Evolutionary conservation across 2,797 vertebrate species (phyloP), one percentile per base, ranked within the genome.

Genomic region (Apogon talboti): DNA sequence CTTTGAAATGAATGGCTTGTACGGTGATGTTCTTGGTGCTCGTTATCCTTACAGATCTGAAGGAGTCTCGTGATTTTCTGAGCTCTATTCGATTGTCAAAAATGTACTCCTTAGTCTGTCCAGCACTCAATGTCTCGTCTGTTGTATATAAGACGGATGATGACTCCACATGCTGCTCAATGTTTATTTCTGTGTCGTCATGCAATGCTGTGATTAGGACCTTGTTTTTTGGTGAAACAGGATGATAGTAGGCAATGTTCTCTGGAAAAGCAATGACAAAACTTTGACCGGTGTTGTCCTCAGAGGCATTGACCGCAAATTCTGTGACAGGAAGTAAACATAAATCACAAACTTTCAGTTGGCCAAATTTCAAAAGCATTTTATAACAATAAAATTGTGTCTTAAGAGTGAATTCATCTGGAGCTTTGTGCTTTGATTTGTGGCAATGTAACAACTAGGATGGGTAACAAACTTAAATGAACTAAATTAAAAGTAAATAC

Each of bases 191-290:
- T 0, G 92, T 91, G 16, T 1, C 0, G 0, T 15, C 0, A 0
- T 48, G 0, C 6, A 93, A 6, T 4, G 83, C 77, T 0, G 74
- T 88, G 64, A 94, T 38, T 9, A 19, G 40, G 13, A 93, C 15
- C 1, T 0, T 4, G 76, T 82, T 84, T 0, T 0, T 0, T 3
- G 75, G 0, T 0, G 0, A 0, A 0, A 0, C 0, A 0, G 85
- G 85, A 47, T 89, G 45, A 66, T 87, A 94, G 38, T 63, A 66
- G 24, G 92, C 93, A 0, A 93, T 85, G 71, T 93, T 94, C 72
- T 94, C 93, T 0, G 89, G 91, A 43, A 93, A 94, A 15, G 72
- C 90, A 0, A 86, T 71, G 0, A 69, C 10, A 40, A 93, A 93
- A 0, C 37, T 12, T 0, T 0, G 51, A 7, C 92, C 91, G 1